phyloP scores from a whole-genome alignment of 1,140 invertebrate genomes.

The Aphelinus certus region DNA sequence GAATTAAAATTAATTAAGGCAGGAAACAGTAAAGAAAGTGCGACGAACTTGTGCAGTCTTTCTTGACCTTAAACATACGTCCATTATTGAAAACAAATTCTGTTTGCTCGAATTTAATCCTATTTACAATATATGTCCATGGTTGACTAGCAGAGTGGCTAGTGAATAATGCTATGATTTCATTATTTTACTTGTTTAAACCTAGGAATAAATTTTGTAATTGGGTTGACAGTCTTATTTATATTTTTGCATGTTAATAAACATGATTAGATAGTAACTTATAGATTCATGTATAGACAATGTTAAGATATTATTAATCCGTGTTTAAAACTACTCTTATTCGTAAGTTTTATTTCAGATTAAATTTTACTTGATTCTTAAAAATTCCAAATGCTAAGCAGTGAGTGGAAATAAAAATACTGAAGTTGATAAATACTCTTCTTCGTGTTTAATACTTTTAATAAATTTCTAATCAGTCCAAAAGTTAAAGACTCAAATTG shows the following conservation, averaged over 20 bases:
- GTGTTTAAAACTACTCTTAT: too few species aligned
- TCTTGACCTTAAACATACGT: not conserved
- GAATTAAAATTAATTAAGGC: not conserved
- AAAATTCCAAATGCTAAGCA: too few species aligned
- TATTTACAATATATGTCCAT: not conserved
- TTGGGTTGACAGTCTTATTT: constrained; percentile 1
- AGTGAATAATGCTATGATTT: constrained; percentile 4
- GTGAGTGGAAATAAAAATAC: too few species aligned
- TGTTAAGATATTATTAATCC: too few species aligned
- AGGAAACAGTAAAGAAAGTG: constrained; percentile 14
- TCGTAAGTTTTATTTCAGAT: too few species aligned
- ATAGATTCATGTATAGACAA: too few species aligned
- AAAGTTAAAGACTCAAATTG: too few species aligned
- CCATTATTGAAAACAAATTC: not conserved
- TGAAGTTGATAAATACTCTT: not conserved
- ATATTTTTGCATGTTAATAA: too few species aligned
- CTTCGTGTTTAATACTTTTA: not conserved
- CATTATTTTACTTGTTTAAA: not conserved
- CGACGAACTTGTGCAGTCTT: constrained; percentile 20
- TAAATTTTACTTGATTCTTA: too few species aligned
- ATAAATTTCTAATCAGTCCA: not conserved
- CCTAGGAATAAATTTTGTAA: not conserved
- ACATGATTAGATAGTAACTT: too few species aligned
- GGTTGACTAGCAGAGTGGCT: constrained; percentile 1
- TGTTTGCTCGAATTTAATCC: not conserved